Evolutionary conservation across 2,113 vertebrate species (phyloP).

Genomic region (Ursus arctos): DNA sequence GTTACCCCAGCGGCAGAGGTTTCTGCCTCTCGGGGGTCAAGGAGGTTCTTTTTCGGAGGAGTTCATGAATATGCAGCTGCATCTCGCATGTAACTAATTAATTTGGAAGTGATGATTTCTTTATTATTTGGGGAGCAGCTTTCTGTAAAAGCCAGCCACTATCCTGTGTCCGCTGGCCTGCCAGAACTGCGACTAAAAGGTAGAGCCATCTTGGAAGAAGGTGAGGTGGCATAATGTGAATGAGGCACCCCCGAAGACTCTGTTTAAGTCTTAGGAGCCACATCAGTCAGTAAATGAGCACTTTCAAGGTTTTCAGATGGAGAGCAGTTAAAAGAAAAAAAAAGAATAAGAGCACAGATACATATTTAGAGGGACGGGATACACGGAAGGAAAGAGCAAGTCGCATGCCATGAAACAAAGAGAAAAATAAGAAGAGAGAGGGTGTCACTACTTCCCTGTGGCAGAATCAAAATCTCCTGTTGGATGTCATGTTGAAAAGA

Average conservation of each 20-base stretch:
- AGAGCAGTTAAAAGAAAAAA: background rate
- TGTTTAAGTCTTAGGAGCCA: background rate
- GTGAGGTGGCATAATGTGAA: background rate
- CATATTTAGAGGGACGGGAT: background rate
- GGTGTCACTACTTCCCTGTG: conserved; percentile 79
- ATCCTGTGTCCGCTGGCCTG: fast-evolving
- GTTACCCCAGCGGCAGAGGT: background rate
- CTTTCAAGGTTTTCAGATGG: conserved; percentile 27
- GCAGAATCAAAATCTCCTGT: conserved; percentile 87
- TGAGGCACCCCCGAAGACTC: background rate
- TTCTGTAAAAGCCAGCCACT: conserved; percentile 16
- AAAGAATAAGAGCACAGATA: background rate
- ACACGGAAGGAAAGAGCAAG: background rate
- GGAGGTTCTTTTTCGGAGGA: background rate
- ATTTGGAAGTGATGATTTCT: background rate
- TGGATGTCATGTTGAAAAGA: conserved; percentile 88
- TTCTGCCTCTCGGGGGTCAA: background rate
- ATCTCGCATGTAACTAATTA: background rate
- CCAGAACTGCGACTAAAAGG: background rate
- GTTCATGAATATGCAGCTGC: background rate
- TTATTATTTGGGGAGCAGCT: background rate
- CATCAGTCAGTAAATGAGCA: conserved; percentile 7
- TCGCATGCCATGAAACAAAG: background rate
- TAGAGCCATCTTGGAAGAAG: background rate
- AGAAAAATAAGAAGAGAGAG: conserved; percentile 43